Evolutionary conservation across 1,140 invertebrate species (phyloP).

Genomic region (Trissolcus basalis): DNA sequence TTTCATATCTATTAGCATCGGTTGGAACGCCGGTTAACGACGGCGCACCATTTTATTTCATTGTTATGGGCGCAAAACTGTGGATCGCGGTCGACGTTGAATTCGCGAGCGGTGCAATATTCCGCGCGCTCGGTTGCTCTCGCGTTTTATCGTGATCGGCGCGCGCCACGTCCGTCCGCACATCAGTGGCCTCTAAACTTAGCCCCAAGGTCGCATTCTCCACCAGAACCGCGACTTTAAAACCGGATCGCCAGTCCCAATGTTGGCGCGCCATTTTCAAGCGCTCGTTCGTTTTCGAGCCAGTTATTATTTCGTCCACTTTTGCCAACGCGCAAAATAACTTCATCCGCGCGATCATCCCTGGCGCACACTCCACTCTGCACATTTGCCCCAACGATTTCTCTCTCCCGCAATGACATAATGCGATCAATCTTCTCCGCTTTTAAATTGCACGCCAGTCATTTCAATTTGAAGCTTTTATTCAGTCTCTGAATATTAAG

Average conservation of each 20-base stretch:
- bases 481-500: too few species aligned
- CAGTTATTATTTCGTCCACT: constrained; percentile 45
- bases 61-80: constrained; percentile 26
- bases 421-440: constrained; percentile 2
- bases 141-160: constrained; percentile 47
- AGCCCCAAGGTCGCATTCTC: constrained; percentile 63
- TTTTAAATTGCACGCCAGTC: neutral
- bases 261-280: constrained; percentile 54
- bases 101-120: constrained; percentile 14
- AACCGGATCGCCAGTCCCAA: constrained; percentile 60
- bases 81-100: constrained; percentile 8
- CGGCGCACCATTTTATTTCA: constrained; percentile 31
- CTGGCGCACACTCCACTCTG: constrained; percentile 1
- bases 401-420: constrained; percentile 4
- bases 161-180: constrained; percentile 49
- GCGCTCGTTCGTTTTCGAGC: constrained; percentile 37
- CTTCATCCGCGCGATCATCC: constrained; percentile 23
- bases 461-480: too few species aligned
- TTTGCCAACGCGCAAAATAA: constrained; percentile 34
- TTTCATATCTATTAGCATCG: constrained; percentile 39
- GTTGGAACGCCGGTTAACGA: constrained; percentile 6
- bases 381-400: neutral
- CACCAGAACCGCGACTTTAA: constrained; percentile 58
- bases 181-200: constrained; percentile 62
- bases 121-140: constrained; percentile 22